Percentiles rank a stretch among this genome's conserved stretches.
Conservation (phyloP, 1,140 invertebrate genomes). For the Rhyacophila brunnea region DNA sequence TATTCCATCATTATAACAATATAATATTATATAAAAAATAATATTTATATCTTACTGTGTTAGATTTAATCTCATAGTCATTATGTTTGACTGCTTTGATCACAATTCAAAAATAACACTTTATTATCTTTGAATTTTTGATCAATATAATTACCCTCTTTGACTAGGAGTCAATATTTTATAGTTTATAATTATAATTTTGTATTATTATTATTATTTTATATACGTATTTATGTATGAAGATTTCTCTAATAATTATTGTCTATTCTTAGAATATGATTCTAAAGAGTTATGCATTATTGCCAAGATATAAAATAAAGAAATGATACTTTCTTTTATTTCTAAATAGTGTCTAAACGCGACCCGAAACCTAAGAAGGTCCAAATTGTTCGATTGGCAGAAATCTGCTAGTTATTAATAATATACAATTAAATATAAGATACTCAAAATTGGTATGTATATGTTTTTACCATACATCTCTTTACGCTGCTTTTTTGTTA, state of each 20-base stretch:
- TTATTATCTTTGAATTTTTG: constrained; percentile 14
- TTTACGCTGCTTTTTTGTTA: constrained; percentile 3
- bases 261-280: no score
- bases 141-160: constrained; percentile 28
- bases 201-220: constrained; percentile 9
- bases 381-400: constrained; percentile 34
- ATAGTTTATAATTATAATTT: constrained; percentile 9
- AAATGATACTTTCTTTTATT: not conserved
- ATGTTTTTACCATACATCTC: constrained; percentile 8
- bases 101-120: not conserved
- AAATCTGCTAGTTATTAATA: constrained; percentile 22
- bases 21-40: no score
- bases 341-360: not conserved
- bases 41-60: not conserved
- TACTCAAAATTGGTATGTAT: constrained; percentile 14
- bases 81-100: not conserved
- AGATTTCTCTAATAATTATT: not conserved
- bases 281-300: not conserved
- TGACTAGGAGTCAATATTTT: constrained; percentile 32
- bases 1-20: not conserved
- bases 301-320: constrained; percentile 1
- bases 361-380: not conserved
- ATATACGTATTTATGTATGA: not conserved
- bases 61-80: not conserved
- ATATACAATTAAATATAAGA: constrained; percentile 1